Conservation (phyloP, 2,888 invertebrate genomes). For the Brachyopa scutellaris region DNA sequence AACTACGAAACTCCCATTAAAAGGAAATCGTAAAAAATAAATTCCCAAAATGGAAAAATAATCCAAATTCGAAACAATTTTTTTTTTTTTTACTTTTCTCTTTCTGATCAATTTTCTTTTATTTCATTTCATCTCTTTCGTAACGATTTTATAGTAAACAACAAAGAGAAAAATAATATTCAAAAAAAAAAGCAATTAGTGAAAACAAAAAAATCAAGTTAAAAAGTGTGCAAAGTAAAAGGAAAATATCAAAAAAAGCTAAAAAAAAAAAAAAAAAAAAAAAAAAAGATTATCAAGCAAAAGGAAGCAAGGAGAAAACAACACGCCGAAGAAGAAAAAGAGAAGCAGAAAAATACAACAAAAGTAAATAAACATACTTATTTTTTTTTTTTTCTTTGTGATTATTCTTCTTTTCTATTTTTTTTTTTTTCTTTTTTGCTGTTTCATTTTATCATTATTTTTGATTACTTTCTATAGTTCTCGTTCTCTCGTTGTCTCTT, state of each 20-base stretch:
- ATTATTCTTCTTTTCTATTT: background rate
- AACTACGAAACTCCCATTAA: background rate
- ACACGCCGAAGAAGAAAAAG: constrained; percentile 14
- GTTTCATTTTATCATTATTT: background rate
- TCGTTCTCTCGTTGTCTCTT: background rate
- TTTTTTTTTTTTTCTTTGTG: background rate
- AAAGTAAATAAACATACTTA: constrained; percentile 36
- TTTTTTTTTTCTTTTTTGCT: background rate
- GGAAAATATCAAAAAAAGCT: constrained; percentile 4
- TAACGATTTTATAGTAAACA: constrained; percentile 6
- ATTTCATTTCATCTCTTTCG: background rate
- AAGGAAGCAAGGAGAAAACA: background rate
- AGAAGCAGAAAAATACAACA: constrained; percentile 11
- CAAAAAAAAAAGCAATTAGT: constrained; percentile 16
- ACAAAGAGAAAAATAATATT: too few species aligned
- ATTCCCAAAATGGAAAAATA: background rate
- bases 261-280: constrained; percentile 20
- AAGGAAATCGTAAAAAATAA: background rate
- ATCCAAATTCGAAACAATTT: background rate
- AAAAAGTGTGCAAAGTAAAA: constrained; percentile 22
- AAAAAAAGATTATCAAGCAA: constrained; percentile 12
- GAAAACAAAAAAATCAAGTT: constrained; percentile 30
- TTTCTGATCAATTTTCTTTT: background rate
- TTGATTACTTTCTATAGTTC: background rate
- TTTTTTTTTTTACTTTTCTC: background rate